A percentile compares a stretch with the other conserved stretches of the same genome.
These are phyloP conservation scores for Ibidorhyncha struthersii DNA, from an alignment of 2,113 vertebrate genomes.

Conservation along the genomic window DNA sequence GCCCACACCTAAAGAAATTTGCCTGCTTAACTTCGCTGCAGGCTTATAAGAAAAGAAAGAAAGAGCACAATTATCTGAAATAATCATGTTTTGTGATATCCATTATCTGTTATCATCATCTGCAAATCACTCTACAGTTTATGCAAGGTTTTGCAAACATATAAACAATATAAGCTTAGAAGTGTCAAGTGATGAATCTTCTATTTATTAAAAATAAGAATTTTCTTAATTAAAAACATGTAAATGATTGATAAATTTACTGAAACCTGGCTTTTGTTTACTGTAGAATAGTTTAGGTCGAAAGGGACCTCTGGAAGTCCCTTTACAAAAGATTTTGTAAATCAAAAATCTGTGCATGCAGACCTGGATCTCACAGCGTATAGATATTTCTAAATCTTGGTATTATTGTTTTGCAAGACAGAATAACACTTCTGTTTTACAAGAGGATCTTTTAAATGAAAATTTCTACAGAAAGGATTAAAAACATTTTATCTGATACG, in stretches of 20 bases:
- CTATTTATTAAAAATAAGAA: not conserved
- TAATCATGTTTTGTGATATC: not conserved
- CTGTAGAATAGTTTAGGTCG: not conserved
- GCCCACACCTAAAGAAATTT: not conserved
- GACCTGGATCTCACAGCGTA: not conserved
- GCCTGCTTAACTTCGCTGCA: not conserved
- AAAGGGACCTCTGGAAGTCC: not conserved
- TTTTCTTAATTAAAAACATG: not conserved
- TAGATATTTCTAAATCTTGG: not conserved
- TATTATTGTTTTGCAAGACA: not conserved
- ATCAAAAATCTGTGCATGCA: not conserved
- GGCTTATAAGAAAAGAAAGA: not conserved
- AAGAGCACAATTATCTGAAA: not conserved
- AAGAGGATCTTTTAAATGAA: not conserved
- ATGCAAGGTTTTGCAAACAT: not conserved
- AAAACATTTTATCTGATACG: not conserved
- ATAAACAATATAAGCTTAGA: not conserved
- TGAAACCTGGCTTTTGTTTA: not conserved
- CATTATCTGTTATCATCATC: not conserved
- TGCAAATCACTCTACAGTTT: not conserved
- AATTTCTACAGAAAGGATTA: not conserved
- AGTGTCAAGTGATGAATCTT: not conserved
- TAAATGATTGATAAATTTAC: not conserved
- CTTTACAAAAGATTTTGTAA: not conserved
- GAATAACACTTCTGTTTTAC: not conserved